Evolutionary conservation across 2,888 invertebrate genomes (phyloP).

Genomic region (Hyppa rectilinea): DNA sequence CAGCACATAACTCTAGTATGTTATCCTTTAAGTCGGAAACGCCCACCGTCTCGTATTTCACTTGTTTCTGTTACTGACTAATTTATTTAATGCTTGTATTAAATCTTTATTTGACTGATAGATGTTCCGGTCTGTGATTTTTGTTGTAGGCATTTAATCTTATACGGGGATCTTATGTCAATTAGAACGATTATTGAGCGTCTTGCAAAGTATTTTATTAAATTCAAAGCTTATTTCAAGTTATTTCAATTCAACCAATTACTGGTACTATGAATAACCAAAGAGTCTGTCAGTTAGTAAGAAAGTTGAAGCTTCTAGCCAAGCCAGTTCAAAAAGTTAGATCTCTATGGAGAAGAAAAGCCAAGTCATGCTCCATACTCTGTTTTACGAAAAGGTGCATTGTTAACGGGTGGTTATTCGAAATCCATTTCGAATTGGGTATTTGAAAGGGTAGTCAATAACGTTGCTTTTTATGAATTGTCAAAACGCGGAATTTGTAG

Average conservation of each 20-base stretch:
- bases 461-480: no score
- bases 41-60: constrained; percentile 35
- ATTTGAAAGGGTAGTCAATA: no score
- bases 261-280: no score
- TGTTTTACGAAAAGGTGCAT: no score
- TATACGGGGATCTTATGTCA: neutral
- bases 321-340: neutral
- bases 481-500: no score
- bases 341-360: neutral
- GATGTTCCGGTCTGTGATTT: constrained; percentile 10
- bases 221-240: neutral
- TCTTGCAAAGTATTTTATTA: neutral
- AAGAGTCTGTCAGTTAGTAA: neutral
- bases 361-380: neutral
- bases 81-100: constrained; percentile 29
- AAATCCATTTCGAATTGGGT: no score
- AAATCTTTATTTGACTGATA: constrained; percentile 36
- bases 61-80: constrained; percentile 16
- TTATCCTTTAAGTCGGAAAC: constrained; percentile 19
- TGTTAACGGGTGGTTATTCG: no score
- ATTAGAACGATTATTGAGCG: constrained; percentile 4
- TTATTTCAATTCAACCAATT: neutral
- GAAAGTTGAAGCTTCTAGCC: neutral
- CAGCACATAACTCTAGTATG: constrained; percentile 15
- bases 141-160: neutral